Conservation (phyloP, 2,113 vertebrate species). For the Eudyptes chrysolophus region DNA sequence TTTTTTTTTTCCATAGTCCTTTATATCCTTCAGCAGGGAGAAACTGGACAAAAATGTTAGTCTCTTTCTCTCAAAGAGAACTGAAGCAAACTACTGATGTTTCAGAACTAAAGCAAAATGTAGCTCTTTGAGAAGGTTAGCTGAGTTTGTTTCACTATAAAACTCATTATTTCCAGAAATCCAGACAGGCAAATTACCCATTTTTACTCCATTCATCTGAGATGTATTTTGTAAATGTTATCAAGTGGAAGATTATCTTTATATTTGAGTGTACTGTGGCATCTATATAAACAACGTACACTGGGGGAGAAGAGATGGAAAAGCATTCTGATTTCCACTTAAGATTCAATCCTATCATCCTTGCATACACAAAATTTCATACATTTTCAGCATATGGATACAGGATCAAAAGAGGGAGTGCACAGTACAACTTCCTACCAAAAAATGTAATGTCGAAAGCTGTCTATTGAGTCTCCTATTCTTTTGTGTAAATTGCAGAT, state of each 20-base stretch:
- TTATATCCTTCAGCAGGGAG: background rate
- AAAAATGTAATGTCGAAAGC: background rate
- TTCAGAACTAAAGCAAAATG: background rate
- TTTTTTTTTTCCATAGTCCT: background rate
- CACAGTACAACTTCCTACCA: background rate
- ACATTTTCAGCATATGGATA: background rate
- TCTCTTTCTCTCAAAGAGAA: background rate
- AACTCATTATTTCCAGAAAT: background rate
- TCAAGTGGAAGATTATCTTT: background rate
- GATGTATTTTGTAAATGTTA: background rate
- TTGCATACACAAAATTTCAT: background rate
- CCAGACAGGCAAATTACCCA: conserved; percentile 23
- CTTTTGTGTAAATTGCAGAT: background rate
- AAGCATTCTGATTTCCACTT: background rate
- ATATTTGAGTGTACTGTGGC: background rate
- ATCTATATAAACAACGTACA: background rate
- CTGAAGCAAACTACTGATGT: background rate
- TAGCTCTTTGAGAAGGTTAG: background rate
- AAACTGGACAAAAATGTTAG: background rate
- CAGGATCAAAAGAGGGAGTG: background rate
- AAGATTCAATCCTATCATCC: background rate
- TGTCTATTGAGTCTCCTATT: background rate
- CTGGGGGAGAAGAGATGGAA: background rate
- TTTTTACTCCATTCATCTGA: background rate
- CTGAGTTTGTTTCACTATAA: background rate